Evolutionary conservation across 2,888 invertebrate species (phyloP), one percentile per base, ranked within the genome.

Genomic region (Sinohyriopsis cumingii): DNA sequence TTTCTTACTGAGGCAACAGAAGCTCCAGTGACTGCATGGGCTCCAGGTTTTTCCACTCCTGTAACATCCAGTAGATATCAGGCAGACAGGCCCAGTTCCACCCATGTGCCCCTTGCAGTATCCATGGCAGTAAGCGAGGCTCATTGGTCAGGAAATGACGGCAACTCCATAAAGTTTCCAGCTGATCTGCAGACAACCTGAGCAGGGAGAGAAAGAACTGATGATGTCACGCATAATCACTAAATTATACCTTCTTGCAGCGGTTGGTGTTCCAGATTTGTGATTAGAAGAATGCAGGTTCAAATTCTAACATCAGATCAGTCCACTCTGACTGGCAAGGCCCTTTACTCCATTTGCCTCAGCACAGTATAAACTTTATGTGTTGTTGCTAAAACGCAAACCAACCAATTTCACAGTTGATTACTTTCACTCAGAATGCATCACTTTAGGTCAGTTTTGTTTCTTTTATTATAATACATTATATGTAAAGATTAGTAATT

Each of bases 21-120:
- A 99, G 91, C 89, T 98, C 96, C 85, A 99, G 92, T 1, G 98
- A 96, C 91, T 96, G 95, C 71, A 96, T 92, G 0, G 98, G 96
- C 68, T 94, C 93, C 55, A 98, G 92, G 5, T 94, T 93, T 0
- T 78, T 92, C 98, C 99, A 99, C n/a, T 94, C 93, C 59, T 93
- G 92, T n/a, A 99, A 89, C 88, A 99, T 92, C 0, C 95, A 93
- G 86, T 98, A 94, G 72, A 98, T 92, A 87, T 97, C 97, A 15
- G 94, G 93, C 33, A 97, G 91, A 86, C 94, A 95, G 18, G 94
- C 94, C 91, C 95, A 96, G 87, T 96, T 96, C 98, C 98, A 98
- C 87, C 95, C 76, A 55, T 82, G 83, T n/a, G 84, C 84, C 7
- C 88, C 84, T 69, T 84, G 84, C 53, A 91, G 83, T 69, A 91